These are phyloP conservation scores for Cebus imitator DNA, from an alignment of 2,113 vertebrate genomes.

Conservation along the genomic window DNA sequence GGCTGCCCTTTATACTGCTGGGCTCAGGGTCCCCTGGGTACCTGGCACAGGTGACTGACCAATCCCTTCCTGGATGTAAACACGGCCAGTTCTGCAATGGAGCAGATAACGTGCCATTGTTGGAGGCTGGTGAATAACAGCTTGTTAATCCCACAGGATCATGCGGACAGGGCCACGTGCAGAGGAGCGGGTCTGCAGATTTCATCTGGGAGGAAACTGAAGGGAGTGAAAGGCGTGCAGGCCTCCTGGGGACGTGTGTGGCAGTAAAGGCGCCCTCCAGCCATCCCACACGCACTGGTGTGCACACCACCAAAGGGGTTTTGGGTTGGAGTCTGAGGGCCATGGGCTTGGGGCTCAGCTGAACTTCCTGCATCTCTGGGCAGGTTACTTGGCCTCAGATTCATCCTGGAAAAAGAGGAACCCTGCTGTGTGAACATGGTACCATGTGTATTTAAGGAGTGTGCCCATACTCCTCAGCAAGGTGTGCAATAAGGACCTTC, in stretches of 20 bases:
- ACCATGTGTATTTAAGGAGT: rapidly evolving
- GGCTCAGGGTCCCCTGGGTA: rapidly evolving
- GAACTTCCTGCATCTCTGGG: not conserved
- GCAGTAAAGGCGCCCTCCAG: no score
- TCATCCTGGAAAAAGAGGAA: not conserved
- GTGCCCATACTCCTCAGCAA: rapidly evolving
- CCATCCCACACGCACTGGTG: not conserved
- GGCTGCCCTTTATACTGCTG: not conserved
- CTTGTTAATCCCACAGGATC: not conserved
- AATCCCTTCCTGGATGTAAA: not conserved
- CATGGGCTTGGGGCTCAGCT: not conserved
- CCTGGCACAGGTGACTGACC: not conserved
- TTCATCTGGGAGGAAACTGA: not conserved
- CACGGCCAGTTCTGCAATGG: not conserved
- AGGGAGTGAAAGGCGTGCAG: not conserved
- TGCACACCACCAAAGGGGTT: rapidly evolving
- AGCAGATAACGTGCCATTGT: not conserved
- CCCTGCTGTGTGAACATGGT: rapidly evolving
- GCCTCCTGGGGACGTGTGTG: rapidly evolving
- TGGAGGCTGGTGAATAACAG: not conserved
- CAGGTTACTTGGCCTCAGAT: no score
- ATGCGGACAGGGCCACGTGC: not conserved
- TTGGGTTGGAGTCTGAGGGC: rapidly evolving
- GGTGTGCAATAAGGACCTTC: rapidly evolving
- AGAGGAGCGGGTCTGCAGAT: not conserved